Percentiles rank a stretch among this genome's conserved stretches.
These are phyloP conservation scores for Eugnorisma glareosa DNA, from an alignment of 2,888 invertebrate species.

Conservation along the genomic window DNA sequence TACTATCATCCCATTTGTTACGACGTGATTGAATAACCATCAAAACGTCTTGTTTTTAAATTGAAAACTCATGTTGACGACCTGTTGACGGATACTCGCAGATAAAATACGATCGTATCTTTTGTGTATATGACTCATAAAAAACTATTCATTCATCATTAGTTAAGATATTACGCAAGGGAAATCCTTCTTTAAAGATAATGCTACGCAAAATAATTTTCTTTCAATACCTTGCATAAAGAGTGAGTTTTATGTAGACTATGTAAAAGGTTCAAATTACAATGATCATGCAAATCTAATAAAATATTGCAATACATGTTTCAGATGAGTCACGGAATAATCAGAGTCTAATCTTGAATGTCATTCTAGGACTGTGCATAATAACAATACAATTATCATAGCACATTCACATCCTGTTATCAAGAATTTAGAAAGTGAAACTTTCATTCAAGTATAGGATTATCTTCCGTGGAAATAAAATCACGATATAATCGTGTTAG, in stretches of 20 bases:
- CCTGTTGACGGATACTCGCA: neutral
- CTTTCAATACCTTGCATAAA: conserved; percentile 1
- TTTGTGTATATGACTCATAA: neutral
- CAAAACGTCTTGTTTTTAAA: neutral
- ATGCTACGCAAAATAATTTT: conserved; percentile 6
- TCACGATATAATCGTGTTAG: conserved; percentile 2
- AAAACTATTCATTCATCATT: conserved; percentile 13
- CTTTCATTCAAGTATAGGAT: neutral
- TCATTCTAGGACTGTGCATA: conserved; percentile 6
- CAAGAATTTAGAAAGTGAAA: neutral
- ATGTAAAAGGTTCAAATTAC: conserved; percentile 29
- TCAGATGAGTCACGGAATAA: conserved; percentile 27
- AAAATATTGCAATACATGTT: neutral
- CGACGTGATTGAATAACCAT: conserved; percentile 4
- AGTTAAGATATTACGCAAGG: conserved; percentile 10
- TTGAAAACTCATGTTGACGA: neutral
- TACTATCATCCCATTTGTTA: neutral
- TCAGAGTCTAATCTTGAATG: conserved; percentile 27
- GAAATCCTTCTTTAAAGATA: conserved; percentile 31
- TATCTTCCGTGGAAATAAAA: conserved; percentile 14
- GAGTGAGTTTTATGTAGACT: neutral
- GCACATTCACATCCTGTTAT: conserved; percentile 20
- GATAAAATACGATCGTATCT: neutral
- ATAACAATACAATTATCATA: neutral
- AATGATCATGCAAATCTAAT: conserved; percentile 1